These are phyloP conservation scores for Gryllus bimaculatus DNA, from an alignment of 1,140 invertebrate species.

Conservation along the genomic window DNA sequence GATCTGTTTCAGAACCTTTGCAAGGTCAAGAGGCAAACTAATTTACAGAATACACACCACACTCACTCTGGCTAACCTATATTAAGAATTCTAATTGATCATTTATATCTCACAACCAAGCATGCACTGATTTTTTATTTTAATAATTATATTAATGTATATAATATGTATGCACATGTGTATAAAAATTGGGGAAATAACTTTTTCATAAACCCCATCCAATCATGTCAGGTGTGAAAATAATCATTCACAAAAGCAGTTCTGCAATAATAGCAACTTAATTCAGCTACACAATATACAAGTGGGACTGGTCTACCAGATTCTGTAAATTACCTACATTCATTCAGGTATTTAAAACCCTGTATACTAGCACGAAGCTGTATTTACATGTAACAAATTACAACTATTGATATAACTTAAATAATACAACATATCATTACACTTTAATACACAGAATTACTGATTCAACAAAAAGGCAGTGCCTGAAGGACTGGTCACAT, in stretches of 20 bases:
- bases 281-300: neutral
- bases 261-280: neutral
- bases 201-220: neutral
- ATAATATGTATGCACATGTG: neutral
- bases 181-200: neutral
- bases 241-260: neutral
- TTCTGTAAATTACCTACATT: neutral
- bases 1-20: neutral
- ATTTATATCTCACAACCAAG: neutral
- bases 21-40: neutral
- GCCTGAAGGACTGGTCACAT: neutral
- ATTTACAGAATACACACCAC: neutral
- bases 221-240: neutral
- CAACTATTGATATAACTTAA: neutral
- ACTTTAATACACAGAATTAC: neutral
- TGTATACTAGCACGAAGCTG: neutral
- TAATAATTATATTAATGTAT: neutral
- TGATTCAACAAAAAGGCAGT: neutral
- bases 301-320: neutral
- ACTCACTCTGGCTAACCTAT: neutral
- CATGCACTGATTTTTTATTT: neutral
- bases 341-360: neutral
- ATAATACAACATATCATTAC: neutral
- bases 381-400: neutral
- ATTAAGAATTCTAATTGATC: neutral